These are phyloP conservation scores for fruit fly (Drosophila melanogaster) DNA, from an alignment of 1,140 invertebrate species.

Conservation along the genomic window Release_6_plus_ISO1_MT NT_033777.3:10442501-10443000, in stretches of 20 bases:
- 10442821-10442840: conserved; percentile 77
- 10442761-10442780: conserved; percentile 16
- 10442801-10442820: conserved; percentile 83
- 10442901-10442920: conserved; percentile 33
- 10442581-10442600: conserved; percentile 26
- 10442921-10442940: conserved; percentile 31
- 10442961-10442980: conserved; percentile 39
- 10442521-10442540: conserved; percentile 84
- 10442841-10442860: conserved; percentile 83
- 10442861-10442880: conserved; percentile 82
- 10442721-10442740: conserved; percentile 50
- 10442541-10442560: conserved; percentile 84
- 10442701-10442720: conserved; percentile 78
- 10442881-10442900: conserved; percentile 80
- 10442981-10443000: conserved; percentile 52
- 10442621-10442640: conserved; percentile 82
- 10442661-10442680: conserved; percentile 36
- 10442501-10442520: conserved; percentile 62
- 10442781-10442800: conserved; percentile 54
- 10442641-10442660: conserved; percentile 80
- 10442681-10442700: conserved; percentile 24
- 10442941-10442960: not conserved
- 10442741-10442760: conserved; percentile 3
- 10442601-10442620: conserved; percentile 61
- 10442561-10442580: conserved; percentile 69